Evolutionary conservation across 2,113 vertebrate species (phyloP), one percentile per base, ranked within the genome.

Genomic region (Pholis gunnellus): DNA sequence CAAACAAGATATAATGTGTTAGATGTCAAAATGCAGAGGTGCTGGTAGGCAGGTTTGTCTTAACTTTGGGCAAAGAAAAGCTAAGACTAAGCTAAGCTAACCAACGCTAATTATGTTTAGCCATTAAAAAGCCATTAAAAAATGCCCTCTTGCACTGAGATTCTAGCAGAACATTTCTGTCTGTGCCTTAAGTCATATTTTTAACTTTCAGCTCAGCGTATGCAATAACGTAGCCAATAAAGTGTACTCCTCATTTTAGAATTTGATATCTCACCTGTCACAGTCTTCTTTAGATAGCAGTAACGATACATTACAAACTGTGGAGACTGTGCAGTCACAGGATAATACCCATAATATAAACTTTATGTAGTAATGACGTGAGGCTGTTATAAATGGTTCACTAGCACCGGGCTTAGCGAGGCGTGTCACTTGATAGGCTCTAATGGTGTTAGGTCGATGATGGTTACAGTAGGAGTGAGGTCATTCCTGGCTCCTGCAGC

Each of bases 371-470:
- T 77, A 84, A 77, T 78, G 70, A 77, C 52, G 73, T 73, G 75
- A 87, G 65, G 79, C 27, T 52, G 90, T 86, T 94, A 94, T 92
- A 91, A 90, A 93, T 91, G 94, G 85, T 82, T 78, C 79, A 71
- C 87, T 90, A 92, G 87, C 86, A 64, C 67, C 71, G 5, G 82
- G 82, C 85, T 90, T 87, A 88, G 87, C 44, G 18, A 67, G 75
- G 68, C 57, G 34, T 71, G 90, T 85, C 88, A 93, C 78, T 78
- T 36, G 91, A 94, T 87, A 91, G 90, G 91, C 81, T 78, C 72
- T 89, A 85, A 93, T 93, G 84, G 82, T 42, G 91, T 91, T 34
- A 86, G 87, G 68, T 86, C 36, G 84, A 87, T 86, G 91, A 92
- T 91, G 75, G 86, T 86, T 89, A 87, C 85, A 85, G 87, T 78